Evolutionary conservation across 2,888 invertebrate genomes (phyloP).

Genomic region (Philhelius pedissequus): DNA sequence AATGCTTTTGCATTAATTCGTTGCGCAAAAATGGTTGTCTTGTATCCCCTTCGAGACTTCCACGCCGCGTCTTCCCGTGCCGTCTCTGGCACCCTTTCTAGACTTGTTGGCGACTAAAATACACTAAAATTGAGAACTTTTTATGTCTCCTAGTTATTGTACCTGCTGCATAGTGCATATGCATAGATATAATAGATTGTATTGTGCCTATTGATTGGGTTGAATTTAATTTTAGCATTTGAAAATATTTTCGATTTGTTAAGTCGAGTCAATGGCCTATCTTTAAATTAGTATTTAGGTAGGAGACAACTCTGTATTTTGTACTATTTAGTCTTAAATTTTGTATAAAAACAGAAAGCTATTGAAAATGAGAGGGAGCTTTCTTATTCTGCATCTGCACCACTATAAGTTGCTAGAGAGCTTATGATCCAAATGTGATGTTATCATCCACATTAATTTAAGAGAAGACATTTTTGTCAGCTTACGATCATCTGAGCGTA

Average conservation of each 20-base stretch:
- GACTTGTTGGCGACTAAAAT: conserved; percentile 58
- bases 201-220: conserved; percentile 13
- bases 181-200: neutral
- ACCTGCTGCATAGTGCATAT: no score
- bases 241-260: conserved; percentile 39
- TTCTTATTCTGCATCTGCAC: neutral
- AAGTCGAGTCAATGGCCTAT: conserved; percentile 47
- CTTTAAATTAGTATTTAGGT: neutral
- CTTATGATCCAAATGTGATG: conserved; percentile 31
- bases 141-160: neutral
- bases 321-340: neutral
- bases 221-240: conserved; percentile 47
- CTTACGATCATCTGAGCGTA: neutral
- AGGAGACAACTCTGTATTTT: neutral
- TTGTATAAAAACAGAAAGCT: neutral
- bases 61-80: neutral
- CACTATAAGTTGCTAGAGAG: neutral
- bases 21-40: conserved; percentile 6
- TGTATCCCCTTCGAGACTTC: neutral
- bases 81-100: conserved; percentile 33
- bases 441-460: conserved; percentile 31
- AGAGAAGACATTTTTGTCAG: neutral
- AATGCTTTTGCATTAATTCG: conserved; percentile 46
- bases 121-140: conserved; percentile 21
- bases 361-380: neutral